phyloP scores from a whole-genome alignment of 2,113 vertebrate genomes.

The Platycercus adscitus region DNA sequence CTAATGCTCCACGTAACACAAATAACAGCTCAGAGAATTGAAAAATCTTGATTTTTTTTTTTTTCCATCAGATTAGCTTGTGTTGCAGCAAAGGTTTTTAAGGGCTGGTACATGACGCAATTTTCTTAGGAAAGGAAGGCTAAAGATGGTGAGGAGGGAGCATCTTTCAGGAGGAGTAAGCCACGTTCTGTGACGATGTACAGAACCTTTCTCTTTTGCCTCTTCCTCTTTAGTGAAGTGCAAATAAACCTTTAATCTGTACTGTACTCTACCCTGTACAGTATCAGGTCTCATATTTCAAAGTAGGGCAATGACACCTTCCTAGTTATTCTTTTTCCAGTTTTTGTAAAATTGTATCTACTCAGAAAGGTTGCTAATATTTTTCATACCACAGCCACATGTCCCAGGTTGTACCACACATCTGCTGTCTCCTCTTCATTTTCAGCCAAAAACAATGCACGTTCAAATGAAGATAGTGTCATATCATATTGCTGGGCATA shows the following conservation, averaged over 20 bases:
- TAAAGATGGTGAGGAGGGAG: neutral
- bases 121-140: neutral
- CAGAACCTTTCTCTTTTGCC: neutral
- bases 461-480: constrained; percentile 94
- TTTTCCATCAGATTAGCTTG: neutral
- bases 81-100: neutral
- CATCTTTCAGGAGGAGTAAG: neutral
- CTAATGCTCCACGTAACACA: neutral
- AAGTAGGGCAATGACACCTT: neutral
- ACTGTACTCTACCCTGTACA: neutral
- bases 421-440: constrained; percentile 92
- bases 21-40: neutral
- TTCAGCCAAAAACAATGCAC: constrained; percentile 87
- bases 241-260: neutral
- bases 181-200: neutral
- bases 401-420: constrained; percentile 97
- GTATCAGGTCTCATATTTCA: neutral
- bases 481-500: constrained; percentile 98
- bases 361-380: neutral
- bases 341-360: neutral
- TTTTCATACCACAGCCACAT: constrained; percentile 90
- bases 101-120: neutral
- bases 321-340: neutral
- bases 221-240: neutral
- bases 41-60: neutral